Evolutionary conservation across 2,113 vertebrate species (phyloP), one percentile per base, ranked within the genome.

Genomic region (Pseudonaja textilis): DNA sequence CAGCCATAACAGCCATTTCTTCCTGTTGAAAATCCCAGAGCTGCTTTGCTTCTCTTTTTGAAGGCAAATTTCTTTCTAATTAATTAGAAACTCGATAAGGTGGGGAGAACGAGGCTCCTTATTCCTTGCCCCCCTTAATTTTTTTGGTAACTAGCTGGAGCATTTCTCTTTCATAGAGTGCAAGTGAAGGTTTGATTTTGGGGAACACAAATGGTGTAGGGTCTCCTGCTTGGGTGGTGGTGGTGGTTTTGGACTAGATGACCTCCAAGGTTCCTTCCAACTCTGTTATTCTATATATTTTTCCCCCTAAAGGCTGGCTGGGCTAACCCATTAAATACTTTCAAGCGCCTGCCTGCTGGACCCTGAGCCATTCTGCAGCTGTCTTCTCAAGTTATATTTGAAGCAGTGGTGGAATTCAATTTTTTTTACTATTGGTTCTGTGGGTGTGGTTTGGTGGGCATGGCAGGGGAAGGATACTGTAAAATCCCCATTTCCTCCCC

Each of bases 11-110:
- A 96, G 96, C 95, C 91, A 95, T 85, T 94, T 96, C 97, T 97
- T 97, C 96, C 97, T 97, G 96, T 95, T 95, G 93, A 96, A 97
- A 95, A 93, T 97, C 97, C 95, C 97, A 91, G 93, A 97, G 95
- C 97, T 93, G 90, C 55, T 93, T 96, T 90, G 87, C 94, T 90
- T 94, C 95, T 96, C 93, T 97, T 96, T 97, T 97, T 95, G 95
- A 97, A 97, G 97, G 97, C 96, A 94, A 87, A 81, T 91, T 95
- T 97, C 94, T 94, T 92, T 96, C 95, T 96, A 97, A 97, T 97
- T 97, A 97, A 98, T 97, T 95, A 96, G 96, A 96, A 95, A 95
- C 92, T 94, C 93, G 55, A 20, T 89, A 81, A 8, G 94, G 92
- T 10, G 12, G 91, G 87, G 91, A 64, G 92, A 96, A 93, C 3